Conservation (phyloP, 2,797 vertebrate genomes). For the Rhinatrema bivittatum region DNA sequence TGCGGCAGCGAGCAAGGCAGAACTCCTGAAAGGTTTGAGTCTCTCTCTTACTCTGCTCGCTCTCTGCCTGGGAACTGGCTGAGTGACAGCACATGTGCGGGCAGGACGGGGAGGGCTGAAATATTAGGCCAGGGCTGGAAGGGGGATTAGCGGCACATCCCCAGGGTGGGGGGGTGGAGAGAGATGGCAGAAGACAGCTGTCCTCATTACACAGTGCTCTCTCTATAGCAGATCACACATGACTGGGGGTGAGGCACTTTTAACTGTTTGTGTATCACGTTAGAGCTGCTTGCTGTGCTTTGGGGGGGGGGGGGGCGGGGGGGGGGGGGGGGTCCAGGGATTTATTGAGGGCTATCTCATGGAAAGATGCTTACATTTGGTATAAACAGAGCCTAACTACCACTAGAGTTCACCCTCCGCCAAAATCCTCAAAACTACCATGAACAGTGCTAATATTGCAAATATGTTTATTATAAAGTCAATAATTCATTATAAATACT, state of each 20-base stretch:
- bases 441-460: too few species aligned
- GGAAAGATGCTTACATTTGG: too few species aligned
- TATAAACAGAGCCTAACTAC: too few species aligned
- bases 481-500: too few species aligned
- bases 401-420: too few species aligned
- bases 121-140: slow-evolving; percentile 41
- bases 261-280: too few species aligned
- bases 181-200: slow-evolving; percentile 51
- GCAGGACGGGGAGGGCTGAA: slow-evolving; percentile 24
- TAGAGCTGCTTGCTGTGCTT: too few species aligned
- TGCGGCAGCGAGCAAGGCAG: slow-evolving; percentile 32
- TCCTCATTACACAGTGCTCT: slow-evolving; percentile 25
- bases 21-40: slow-evolving; percentile 8
- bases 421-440: too few species aligned
- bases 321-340: too few species aligned
- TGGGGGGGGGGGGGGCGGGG: too few species aligned
- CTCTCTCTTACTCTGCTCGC: background rate
- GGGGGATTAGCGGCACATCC: slow-evolving; percentile 1
- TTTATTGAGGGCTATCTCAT: too few species aligned
- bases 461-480: too few species aligned
- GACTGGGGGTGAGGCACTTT: background rate
- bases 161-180: background rate
- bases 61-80: slow-evolving; percentile 18
- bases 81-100: slow-evolving; percentile 64
- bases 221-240: background rate